These are phyloP conservation scores for Takifugu flavidus DNA, from an alignment of 2,113 vertebrate species.

Conservation along the genomic window DNA sequence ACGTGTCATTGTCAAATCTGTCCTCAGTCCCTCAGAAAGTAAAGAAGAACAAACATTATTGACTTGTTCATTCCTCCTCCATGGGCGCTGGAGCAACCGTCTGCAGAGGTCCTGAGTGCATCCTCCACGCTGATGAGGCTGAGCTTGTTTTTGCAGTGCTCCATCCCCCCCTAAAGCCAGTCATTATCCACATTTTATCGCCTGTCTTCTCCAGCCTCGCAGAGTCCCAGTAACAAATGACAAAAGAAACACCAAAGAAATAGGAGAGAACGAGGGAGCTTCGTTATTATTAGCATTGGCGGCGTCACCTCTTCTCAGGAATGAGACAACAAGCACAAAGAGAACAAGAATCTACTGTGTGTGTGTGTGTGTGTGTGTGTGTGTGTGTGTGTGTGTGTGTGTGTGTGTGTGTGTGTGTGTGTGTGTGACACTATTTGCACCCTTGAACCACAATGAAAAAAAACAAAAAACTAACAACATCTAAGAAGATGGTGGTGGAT, in stretches of 20 bases:
- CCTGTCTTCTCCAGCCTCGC: slow-evolving; percentile 50
- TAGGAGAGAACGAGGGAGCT: slow-evolving; percentile 19
- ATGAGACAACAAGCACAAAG: slow-evolving; percentile 26
- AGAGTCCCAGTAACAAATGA: slow-evolving; percentile 33
- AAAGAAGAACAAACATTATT: too few species aligned
- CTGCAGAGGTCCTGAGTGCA: neutral
- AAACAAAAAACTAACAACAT: too few species aligned
- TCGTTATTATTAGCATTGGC: too few species aligned
- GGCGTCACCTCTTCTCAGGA: slow-evolving; percentile 36
- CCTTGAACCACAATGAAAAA: neutral
- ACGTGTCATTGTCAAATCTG: too few species aligned
- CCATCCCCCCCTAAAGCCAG: slow-evolving; percentile 35
- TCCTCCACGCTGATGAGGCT: slow-evolving; percentile 35
- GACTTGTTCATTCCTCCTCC: too few species aligned
- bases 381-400: neutral
- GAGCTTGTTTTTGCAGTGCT: slow-evolving; percentile 34
- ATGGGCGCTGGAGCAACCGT: too few species aligned
- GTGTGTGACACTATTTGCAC: neutral
- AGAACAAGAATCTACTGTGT: neutral
- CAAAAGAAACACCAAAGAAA: slow-evolving; percentile 46
- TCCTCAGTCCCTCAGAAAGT: too few species aligned
- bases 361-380: neutral
- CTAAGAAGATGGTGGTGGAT: too few species aligned
- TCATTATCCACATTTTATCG: slow-evolving; percentile 69
- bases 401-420: slow-evolving; percentile 13